phyloP scores from a whole-genome alignment of 1,140 invertebrate genomes.

The Solenopsis fugax region DNA sequence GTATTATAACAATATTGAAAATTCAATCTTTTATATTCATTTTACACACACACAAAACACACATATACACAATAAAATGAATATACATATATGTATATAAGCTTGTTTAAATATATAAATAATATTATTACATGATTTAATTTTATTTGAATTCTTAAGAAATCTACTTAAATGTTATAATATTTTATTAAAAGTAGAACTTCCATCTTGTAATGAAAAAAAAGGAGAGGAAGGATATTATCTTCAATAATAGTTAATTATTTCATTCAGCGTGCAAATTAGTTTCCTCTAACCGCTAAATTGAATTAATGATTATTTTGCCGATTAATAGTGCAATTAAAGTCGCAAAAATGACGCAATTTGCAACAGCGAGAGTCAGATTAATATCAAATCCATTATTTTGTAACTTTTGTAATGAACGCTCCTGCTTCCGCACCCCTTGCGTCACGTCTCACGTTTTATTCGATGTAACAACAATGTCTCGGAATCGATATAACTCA shows the following conservation, averaged over 20 bases:
- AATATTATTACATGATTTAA: too few species aligned
- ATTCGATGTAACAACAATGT: constrained; percentile 44
- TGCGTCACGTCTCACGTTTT: background rate
- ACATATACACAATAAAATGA: too few species aligned
- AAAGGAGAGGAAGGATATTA: background rate
- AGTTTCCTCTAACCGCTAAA: background rate
- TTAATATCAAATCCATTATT: constrained; percentile 25
- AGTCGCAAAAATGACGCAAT: background rate
- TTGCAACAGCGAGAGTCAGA: background rate
- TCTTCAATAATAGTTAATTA: background rate
- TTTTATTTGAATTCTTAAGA: too few species aligned
- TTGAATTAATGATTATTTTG: constrained; percentile 27
- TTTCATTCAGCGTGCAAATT: constrained; percentile 33
- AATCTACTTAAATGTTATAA: too few species aligned
- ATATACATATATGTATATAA: too few species aligned
- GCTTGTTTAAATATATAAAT: too few species aligned
- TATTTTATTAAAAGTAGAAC: too few species aligned
- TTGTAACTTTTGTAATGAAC: constrained; percentile 34
- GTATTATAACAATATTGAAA: too few species aligned
- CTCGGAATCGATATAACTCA: constrained; percentile 45
- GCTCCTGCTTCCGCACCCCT: background rate
- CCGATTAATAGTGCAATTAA: constrained; percentile 47
- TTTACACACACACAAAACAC: too few species aligned
- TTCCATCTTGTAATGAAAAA: too few species aligned
- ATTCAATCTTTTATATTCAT: too few species aligned